Evolutionary conservation across 2,797 vertebrate species (phyloP), one percentile per base, ranked within the genome.

Genomic region (Myripristis jacobus): DNA sequence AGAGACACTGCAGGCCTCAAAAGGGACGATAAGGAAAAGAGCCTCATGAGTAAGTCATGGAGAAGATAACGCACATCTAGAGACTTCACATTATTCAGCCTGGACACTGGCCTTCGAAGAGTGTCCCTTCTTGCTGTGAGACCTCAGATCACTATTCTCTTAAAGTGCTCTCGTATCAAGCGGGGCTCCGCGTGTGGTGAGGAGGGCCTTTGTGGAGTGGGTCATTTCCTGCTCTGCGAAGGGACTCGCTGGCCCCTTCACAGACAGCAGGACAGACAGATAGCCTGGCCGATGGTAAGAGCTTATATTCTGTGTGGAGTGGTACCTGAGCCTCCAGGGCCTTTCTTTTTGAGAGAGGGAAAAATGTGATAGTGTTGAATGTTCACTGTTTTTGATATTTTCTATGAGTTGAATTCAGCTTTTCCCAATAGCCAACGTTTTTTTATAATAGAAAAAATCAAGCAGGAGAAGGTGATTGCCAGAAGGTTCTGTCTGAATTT

Each of bases 141-240:
- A 79, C 61, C 65, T 47, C 8, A 18, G 63, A 63, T 78, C 66
- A 68, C 4, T 31, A 10, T 77, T 74, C 58, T 70, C 57, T 67
- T 50, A 59, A 47, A 51, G 50, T 60, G 56, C 52, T 60, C 58
- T 61, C 29, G 3, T 66, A 70, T 76, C 63, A 77, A 72, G 15
- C 10, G 15, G 3, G 22, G 46, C 43, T 69, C 51, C 52, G 34
- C 22, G 48, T 73, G 73, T 41, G 70, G n/a, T 0, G 36, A 44
- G 31, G 16, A 65, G 57, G 62, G 63, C 59, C 62, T 80, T 80
- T 75, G 29, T 75, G 36, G 55, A 72, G 74, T 29, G 64, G 74
- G 61, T 80, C 81, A 71, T 51, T 55, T 61, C 13, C 24, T 34
- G 18, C 52, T 54, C 47, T 46, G 29, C 44, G 38, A 13, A 63